Evolutionary conservation across 2,113 vertebrate genomes (phyloP).

Genomic region (Kryptolebias marmoratus): DNA sequence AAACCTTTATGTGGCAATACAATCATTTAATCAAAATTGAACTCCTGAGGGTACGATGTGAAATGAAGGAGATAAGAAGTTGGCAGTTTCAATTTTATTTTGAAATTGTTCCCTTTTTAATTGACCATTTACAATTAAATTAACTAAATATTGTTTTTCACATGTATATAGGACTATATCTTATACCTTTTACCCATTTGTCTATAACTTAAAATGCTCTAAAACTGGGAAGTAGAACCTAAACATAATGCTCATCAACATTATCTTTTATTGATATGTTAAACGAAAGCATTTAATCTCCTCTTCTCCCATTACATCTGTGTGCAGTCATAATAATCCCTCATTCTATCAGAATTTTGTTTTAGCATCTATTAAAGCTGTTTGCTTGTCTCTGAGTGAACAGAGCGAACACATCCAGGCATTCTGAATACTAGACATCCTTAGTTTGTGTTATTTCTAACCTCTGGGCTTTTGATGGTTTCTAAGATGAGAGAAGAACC

Average conservation of each 20-base stretch:
- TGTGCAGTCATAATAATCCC: background rate
- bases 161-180: too few species aligned
- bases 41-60: background rate
- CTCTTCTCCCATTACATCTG: background rate
- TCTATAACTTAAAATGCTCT: too few species aligned
- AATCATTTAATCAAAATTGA: constrained; percentile 1
- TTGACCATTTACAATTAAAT: background rate
- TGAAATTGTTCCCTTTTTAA: background rate
- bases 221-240: too few species aligned
- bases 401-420: background rate
- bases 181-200: too few species aligned
- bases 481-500: constrained; percentile 6
- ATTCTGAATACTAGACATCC: background rate
- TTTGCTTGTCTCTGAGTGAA: background rate
- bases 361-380: background rate
- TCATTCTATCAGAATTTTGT: background rate
- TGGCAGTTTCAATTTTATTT: too few species aligned
- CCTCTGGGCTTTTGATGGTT: background rate
- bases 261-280: background rate
- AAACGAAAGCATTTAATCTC: background rate
- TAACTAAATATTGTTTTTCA: background rate
- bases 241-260: background rate
- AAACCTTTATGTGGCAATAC: background rate
- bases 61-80: background rate
- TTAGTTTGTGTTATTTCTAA: constrained; percentile 2